Evolutionary conservation across 2,113 vertebrate genomes (phyloP), one percentile per base, ranked within the genome.

Genomic region (Leucopsar rothschildi): DNA sequence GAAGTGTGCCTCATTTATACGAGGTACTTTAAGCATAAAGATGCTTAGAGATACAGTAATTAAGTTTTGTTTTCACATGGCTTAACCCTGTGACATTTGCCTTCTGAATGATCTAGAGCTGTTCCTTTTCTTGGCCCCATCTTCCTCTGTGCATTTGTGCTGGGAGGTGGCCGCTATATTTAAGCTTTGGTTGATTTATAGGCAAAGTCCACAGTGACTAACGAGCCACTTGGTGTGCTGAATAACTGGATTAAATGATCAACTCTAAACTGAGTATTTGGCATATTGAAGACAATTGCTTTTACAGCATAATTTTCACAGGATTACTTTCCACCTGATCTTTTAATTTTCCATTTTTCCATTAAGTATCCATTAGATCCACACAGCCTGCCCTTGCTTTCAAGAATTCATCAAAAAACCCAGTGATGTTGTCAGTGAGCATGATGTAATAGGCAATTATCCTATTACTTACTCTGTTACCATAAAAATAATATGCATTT

Each of bases 11-110:
- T 95, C 82, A 14, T 86, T 93, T 90, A 24, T 73, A 59, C 13
- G 82, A 86, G 50, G 50, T 59, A 39, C 75, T 44, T 91, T 60
- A 90, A 64, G 39, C 56, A n/a, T 72, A 78, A 90, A 85, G 87
- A 71, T 88, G 47, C 56, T 80, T 31, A 65, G 60, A 85, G 53
- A 39, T 78, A 42, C 3, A 55, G 73, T 82, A 92, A 80, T 79
- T 65, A 53, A 64, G 50, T 86, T 96, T 86, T 76, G 25, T 92
- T 95, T 89, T 96, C 86, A 69, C 31, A 8, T 81, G 79, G 69
- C 27, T 92, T 93, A 57, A 84, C 68, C 63, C 80, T 56, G 69
- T 80, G 85, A 75, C 68, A 81, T 75, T 90, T 85, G 35, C 56
- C 60, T 61, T 47, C 63, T 59, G 49, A 50, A 44, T 78, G 50